Conservation (phyloP, 2,113 vertebrate species). For the Pollimyrus isidori region DNA sequence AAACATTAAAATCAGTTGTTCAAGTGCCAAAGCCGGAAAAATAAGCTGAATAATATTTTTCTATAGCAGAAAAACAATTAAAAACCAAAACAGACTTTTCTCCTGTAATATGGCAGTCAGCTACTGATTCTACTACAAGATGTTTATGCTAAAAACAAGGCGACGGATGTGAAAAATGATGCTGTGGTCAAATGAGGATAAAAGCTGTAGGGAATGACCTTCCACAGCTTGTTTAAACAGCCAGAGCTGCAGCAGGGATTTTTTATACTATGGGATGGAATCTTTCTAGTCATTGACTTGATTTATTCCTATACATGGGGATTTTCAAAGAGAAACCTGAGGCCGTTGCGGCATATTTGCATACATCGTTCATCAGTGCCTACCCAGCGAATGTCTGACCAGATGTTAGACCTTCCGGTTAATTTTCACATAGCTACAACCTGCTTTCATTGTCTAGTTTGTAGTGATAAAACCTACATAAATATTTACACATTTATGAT, state of each 20-base stretch:
- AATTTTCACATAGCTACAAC: not conserved
- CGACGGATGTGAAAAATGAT: not conserved
- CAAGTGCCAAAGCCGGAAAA: not conserved
- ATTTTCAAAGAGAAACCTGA: not conserved
- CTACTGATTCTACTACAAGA: not conserved
- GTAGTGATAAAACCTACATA: not conserved
- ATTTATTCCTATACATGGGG: not conserved
- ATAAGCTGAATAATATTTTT: not conserved
- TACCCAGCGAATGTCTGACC: not conserved
- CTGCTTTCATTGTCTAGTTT: not conserved
- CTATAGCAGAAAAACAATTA: not conserved
- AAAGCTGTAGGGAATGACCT: not conserved
- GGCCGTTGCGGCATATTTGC: not conserved
- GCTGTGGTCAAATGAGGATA: not conserved
- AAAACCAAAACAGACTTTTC: not conserved
- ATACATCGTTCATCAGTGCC: not conserved
- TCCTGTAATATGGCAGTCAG: not conserved
- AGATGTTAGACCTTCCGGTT: not conserved
- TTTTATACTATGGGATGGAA: not conserved
- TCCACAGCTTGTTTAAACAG: not conserved
- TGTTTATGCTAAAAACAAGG: not conserved
- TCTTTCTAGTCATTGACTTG: not conserved
- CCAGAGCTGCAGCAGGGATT: not conserved
- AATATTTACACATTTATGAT: not conserved
- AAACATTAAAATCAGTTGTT: not conserved